Conservation (phyloP, 2,888 invertebrate species). For the Diarsia dahlii region DNA sequence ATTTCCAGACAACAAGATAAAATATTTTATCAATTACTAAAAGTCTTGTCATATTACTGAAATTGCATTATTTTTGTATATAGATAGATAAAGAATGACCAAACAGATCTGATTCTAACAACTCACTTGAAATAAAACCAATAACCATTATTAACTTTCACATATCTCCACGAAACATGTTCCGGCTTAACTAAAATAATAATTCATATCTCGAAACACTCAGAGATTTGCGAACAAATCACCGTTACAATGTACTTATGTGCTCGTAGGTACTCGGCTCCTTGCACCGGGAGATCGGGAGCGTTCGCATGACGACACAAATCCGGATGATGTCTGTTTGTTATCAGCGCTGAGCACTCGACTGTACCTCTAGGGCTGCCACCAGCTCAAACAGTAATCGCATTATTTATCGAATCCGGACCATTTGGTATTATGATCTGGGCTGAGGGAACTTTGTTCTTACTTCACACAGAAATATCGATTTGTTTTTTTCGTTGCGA, state of each 20-base stretch:
- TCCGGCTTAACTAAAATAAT: constrained; percentile 38
- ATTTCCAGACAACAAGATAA: no score
- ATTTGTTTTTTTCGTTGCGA: constrained; percentile 14
- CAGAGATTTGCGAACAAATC: constrained; percentile 62
- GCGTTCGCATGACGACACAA: constrained; percentile 88
- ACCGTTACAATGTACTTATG: constrained; percentile 62
- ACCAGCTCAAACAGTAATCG: constrained; percentile 79
- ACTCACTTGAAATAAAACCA: not conserved
- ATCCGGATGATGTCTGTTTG: constrained; percentile 90
- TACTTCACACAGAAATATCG: constrained; percentile 10
- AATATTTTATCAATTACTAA: no score
- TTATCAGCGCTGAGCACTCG: constrained; percentile 90
- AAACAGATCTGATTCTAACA: not conserved
- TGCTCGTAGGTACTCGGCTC: constrained; percentile 49
- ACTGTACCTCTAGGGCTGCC: constrained; percentile 82
- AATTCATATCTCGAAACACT: constrained; percentile 37
- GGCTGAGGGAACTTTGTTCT: constrained; percentile 36
- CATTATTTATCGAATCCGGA: constrained; percentile 83
- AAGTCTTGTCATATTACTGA: not conserved
- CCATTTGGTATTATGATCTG: constrained; percentile 76
- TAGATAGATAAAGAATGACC: not conserved
- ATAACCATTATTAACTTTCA: not conserved
- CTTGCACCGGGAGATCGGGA: constrained; percentile 64
- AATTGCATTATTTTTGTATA: not conserved
- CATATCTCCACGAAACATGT: constrained; percentile 5